Evolutionary conservation across 2,888 invertebrate species (phyloP).

Genomic region (Dexiosoma caninum): DNA sequence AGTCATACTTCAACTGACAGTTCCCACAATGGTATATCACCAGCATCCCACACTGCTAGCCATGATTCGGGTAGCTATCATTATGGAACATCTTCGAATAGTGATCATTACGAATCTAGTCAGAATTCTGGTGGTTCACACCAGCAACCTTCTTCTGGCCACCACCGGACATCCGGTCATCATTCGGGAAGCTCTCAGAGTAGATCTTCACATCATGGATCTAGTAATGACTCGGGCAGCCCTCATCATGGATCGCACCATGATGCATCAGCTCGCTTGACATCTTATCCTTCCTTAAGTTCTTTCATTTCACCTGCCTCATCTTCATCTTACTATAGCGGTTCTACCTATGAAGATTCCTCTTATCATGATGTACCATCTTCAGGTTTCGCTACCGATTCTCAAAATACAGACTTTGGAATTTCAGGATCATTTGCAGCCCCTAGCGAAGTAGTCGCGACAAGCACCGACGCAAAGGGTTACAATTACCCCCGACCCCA

Average conservation of each 20-base stretch:
- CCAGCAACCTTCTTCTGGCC: neutral
- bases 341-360: neutral
- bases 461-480: constrained; percentile 34
- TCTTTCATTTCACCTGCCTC: no score
- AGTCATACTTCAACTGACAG: no score
- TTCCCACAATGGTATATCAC: no score
- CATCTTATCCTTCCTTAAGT: no score
- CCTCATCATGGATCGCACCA: neutral
- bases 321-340: neutral
- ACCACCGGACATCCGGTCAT: neutral
- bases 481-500: constrained; percentile 45
- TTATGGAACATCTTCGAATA: neutral
- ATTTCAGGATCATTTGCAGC: neutral
- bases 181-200: neutral
- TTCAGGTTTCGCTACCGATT: neutral
- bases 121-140: constrained; percentile 5
- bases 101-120: neutral
- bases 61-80: constrained; percentile 5
- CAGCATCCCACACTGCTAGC: neutral
- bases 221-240: neutral
- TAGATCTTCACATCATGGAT: neutral
- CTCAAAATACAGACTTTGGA: neutral
- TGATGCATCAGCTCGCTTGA: constrained; percentile 16
- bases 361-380: constrained; percentile 3
- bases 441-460: constrained; percentile 7